These are phyloP conservation scores for Boulengeromyrus knoepffleri DNA, from an alignment of 2,113 vertebrate species.

Conservation along the genomic window DNA sequence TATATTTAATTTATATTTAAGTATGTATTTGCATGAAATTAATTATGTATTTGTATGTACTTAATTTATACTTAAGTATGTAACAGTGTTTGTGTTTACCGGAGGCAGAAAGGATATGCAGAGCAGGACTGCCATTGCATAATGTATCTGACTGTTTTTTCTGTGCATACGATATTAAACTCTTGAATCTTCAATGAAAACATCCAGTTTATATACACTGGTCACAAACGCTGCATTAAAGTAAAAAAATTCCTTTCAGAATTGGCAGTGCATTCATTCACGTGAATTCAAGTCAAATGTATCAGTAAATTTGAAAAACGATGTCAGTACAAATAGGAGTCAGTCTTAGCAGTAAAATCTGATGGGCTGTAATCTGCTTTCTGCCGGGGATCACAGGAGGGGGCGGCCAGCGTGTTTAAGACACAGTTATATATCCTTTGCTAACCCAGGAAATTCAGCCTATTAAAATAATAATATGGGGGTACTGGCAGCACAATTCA, in stretches of 20 bases:
- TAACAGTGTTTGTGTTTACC: neutral
- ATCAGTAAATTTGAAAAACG: neutral
- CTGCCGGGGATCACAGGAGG: neutral
- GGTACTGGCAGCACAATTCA: neutral
- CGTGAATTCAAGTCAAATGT: slow-evolving; percentile 24
- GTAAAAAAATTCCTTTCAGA: slow-evolving; percentile 35
- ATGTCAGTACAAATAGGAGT: neutral
- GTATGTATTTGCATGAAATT: neutral
- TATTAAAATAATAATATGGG: neutral
- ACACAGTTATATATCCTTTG: neutral
- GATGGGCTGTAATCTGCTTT: neutral
- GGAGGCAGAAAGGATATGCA: neutral
- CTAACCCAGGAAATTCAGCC: slow-evolving; percentile 6
- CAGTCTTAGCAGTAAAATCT: neutral
- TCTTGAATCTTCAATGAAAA: neutral
- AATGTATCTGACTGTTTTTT: neutral
- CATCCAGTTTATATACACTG: neutral
- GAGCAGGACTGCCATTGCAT: neutral
- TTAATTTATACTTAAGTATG: neutral
- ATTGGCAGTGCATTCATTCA: slow-evolving; percentile 50
- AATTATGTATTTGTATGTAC: neutral
- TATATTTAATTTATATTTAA: neutral
- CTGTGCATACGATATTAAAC: neutral
- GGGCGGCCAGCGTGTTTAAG: neutral
- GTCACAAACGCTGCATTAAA: neutral